These are phyloP conservation scores for Propithecus deckenii DNA, from an alignment of 2,797 vertebrate species.

Conservation along the genomic window DNA sequence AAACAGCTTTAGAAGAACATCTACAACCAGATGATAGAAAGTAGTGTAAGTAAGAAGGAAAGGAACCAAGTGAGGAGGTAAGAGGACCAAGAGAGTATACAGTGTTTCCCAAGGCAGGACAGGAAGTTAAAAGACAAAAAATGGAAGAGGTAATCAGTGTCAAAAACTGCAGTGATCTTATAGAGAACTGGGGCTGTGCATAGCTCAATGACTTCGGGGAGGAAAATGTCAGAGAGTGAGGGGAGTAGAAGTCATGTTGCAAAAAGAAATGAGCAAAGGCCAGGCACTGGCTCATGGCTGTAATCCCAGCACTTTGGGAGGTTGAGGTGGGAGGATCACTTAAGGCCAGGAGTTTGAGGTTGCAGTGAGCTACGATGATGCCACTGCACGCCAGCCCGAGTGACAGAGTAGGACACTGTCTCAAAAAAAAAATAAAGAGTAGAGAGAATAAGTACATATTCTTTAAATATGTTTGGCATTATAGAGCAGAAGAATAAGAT, in stretches of 20 bases:
- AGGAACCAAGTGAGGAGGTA: too few species aligned
- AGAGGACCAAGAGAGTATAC: background rate
- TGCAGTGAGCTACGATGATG: background rate
- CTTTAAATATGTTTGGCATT: background rate
- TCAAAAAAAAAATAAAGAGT: background rate
- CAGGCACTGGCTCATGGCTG: background rate
- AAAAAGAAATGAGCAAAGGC: background rate
- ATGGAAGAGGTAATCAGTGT: background rate
- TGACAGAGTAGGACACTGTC: background rate
- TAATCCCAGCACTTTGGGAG: background rate
- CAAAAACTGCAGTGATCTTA: too few species aligned
- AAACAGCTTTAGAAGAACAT: background rate
- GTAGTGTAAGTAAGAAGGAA: background rate
- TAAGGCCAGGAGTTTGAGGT: background rate
- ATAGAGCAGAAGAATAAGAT: background rate
- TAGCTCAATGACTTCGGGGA: background rate
- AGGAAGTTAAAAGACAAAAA: background rate
- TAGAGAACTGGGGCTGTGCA: background rate
- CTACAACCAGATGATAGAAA: background rate
- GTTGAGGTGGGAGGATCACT: background rate
- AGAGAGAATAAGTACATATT: background rate
- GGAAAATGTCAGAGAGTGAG: too few species aligned
- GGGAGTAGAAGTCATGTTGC: background rate
- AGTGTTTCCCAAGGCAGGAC: background rate
- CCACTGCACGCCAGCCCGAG: background rate